Conservation (phyloP, 2,888 invertebrate genomes). For the Lissocephala sabroskyi region DNA sequence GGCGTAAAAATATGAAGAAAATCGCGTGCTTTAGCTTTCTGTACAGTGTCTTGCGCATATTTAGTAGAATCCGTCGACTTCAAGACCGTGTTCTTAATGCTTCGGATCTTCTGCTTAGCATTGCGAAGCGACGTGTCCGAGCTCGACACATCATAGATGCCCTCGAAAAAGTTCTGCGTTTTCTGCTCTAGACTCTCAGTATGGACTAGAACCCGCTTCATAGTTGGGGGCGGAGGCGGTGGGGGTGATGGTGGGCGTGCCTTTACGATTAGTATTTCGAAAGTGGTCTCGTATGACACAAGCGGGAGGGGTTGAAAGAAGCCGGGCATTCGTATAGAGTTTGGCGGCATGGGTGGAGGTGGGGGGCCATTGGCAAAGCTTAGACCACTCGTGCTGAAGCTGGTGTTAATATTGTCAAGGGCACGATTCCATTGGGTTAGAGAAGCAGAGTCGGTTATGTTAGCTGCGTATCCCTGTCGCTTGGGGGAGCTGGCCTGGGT, state of each 20-base stretch:
- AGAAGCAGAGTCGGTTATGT: conserved; percentile 68
- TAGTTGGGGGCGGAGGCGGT: conserved; percentile 64
- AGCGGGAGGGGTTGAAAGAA: conserved; percentile 72
- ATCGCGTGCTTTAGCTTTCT: conserved; percentile 72
- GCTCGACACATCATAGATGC: conserved; percentile 64
- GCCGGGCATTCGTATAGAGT: conserved; percentile 70
- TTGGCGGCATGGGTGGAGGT: conserved; percentile 65
- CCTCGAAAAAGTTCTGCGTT: conserved; percentile 70
- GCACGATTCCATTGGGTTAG: conserved; percentile 67
- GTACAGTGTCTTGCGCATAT: conserved; percentile 72
- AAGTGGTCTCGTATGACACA: conserved; percentile 71
- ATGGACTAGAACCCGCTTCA: conserved; percentile 69
- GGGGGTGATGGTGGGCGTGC: conserved; percentile 67
- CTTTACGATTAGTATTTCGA: conserved; percentile 71
- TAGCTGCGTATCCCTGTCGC: conserved; percentile 45
- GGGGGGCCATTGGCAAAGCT: conserved; percentile 47
- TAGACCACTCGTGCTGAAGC: conserved; percentile 27
- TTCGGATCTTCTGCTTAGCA: conserved; percentile 71
- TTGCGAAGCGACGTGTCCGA: conserved; percentile 70
- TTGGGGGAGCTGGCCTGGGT: conserved; percentile 29
- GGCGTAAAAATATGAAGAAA: conserved; percentile 72
- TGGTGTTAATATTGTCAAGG: conserved; percentile 45
- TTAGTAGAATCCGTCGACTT: conserved; percentile 71
- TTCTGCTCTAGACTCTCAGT: conserved; percentile 71
- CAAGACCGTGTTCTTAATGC: conserved; percentile 70